Evolutionary conservation across 2,797 vertebrate genomes (phyloP).

Genomic region (Catharus ustulatus): DNA sequence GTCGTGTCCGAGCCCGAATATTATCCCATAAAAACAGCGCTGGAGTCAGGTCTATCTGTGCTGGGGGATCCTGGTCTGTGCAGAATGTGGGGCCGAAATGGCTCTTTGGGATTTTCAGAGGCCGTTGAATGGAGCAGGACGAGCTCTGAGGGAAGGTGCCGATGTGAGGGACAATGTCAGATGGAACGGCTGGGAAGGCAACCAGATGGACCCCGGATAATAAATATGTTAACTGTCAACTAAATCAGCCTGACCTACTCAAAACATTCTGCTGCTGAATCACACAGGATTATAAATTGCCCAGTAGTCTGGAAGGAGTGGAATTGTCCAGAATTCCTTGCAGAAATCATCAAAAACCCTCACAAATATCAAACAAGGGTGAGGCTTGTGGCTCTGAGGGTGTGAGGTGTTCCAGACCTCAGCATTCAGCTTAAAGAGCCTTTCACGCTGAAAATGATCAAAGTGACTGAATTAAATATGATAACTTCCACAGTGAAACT

Average conservation of each 20-base stretch:
- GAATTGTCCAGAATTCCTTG: too few species aligned
- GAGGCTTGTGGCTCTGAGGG: accelerated
- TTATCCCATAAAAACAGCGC: neutral
- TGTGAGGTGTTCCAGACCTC: neutral
- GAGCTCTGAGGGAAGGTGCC: neutral
- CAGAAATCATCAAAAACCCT: neutral
- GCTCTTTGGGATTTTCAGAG: neutral
- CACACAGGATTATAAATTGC: neutral
- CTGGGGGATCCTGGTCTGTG: neutral
- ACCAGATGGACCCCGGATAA: neutral
- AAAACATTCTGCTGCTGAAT: neutral
- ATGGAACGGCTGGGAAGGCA: neutral
- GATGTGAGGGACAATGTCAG: neutral
- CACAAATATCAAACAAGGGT: neutral
- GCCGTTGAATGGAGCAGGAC: neutral
- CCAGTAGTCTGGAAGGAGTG: neutral
- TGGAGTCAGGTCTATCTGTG: neutral
- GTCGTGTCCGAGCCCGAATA: neutral
- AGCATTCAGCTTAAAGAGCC: neutral
- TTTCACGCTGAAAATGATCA: neutral
- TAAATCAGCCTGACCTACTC: neutral
- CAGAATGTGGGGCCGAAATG: neutral
- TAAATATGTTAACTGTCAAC: neutral
- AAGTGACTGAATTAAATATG: neutral
- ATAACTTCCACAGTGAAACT: neutral